phyloP scores from a whole-genome alignment of 2,797 vertebrate genomes.

The Oceanodroma leucorhoa region DNA sequence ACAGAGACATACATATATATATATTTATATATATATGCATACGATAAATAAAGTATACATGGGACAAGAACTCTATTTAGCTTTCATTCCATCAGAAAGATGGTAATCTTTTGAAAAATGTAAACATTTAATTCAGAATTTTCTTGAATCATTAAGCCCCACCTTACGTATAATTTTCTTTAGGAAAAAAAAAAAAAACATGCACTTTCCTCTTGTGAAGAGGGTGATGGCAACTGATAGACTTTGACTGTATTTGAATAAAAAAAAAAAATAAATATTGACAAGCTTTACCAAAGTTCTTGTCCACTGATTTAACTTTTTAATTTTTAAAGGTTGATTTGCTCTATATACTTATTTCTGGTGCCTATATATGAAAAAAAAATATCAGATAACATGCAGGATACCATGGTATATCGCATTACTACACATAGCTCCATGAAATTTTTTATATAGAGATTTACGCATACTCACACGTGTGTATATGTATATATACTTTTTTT shows the following conservation, averaged over 20 bases:
- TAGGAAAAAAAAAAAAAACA: background rate
- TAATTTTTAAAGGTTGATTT: slow-evolving; percentile 41
- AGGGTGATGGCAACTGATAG: slow-evolving; percentile 29
- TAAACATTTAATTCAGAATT: slow-evolving; percentile 10
- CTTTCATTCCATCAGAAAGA: slow-evolving; percentile 26
- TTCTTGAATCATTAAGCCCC: background rate
- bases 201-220: slow-evolving; percentile 62
- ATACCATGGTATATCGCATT: slow-evolving; percentile 11
- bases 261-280: slow-evolving; percentile 35
- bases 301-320: slow-evolving; percentile 61
- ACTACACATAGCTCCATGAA: background rate
- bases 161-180: background rate
- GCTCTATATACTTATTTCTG: slow-evolving; percentile 39
- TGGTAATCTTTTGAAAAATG: slow-evolving; percentile 3
- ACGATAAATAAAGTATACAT: slow-evolving; percentile 7
- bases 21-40: slow-evolving; percentile 23
- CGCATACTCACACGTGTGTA: background rate
- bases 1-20: background rate
- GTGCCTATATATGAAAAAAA: slow-evolving; percentile 6
- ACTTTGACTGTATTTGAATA: slow-evolving; percentile 36
- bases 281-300: slow-evolving; percentile 74
- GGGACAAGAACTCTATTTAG: slow-evolving; percentile 54
- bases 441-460: background rate
- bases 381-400: background rate
- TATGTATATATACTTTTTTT: background rate